Percentiles rank a stretch among this genome's conserved stretches.
These are phyloP conservation scores for Chaenocephalus aceratus DNA, from an alignment of 2,113 vertebrate species.

Conservation along the genomic window DNA sequence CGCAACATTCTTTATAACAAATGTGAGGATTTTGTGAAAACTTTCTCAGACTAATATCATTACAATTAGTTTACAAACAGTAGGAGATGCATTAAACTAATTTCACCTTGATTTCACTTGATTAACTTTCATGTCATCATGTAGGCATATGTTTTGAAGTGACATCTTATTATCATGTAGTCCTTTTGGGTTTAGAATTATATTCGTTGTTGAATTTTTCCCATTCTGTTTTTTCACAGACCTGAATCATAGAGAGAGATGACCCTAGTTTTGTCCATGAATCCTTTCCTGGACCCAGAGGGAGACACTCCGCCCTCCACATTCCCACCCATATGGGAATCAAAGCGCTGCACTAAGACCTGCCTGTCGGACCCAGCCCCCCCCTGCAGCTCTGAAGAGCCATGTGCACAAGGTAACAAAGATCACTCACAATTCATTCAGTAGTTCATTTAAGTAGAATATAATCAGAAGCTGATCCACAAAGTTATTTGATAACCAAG, in stretches of 20 bases:
- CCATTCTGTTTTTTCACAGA: constrained; percentile 71
- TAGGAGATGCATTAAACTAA: background rate
- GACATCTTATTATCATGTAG: too few species aligned
- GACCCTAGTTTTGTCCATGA: constrained; percentile 96
- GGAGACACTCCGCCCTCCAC: constrained; percentile 86
- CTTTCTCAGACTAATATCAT: background rate
- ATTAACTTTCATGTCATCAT: too few species aligned
- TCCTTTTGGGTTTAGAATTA: too few species aligned
- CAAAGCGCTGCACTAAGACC: constrained; percentile 82
- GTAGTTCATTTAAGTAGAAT: background rate
- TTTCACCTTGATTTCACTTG: background rate
- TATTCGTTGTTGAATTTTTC: background rate
- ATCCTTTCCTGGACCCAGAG: constrained; percentile 91
- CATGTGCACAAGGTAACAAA: constrained; percentile 79
- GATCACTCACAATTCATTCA: constrained; percentile 15
- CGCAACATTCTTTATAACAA: constrained; percentile 10
- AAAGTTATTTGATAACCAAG: background rate
- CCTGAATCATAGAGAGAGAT: constrained; percentile 85
- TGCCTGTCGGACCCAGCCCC: constrained; percentile 73
- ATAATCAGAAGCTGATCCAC: background rate
- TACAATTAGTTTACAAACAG: background rate
- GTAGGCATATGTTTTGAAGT: too few species aligned
- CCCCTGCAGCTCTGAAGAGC: constrained; percentile 73
- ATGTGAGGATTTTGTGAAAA: constrained; percentile 6
- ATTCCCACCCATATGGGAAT: constrained; percentile 87